Percentiles rank a stretch among this genome's conserved stretches.
These are phyloP conservation scores for Gobiocypris rarus DNA, from an alignment of 2,113 vertebrate genomes.

Conservation along the genomic window DNA sequence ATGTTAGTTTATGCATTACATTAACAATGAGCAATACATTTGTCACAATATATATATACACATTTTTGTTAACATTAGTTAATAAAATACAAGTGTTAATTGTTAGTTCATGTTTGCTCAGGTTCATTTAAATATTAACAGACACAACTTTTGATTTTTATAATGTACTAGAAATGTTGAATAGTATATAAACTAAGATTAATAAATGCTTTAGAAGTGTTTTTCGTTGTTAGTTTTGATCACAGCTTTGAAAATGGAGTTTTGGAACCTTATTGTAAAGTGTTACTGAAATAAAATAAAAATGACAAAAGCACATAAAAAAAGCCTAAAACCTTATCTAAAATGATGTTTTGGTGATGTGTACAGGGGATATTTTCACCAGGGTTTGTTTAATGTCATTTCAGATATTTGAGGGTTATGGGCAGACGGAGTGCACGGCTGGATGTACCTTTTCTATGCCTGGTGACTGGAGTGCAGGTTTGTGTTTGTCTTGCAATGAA, in stretches of 20 bases:
- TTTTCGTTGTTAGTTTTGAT: background rate
- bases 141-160: background rate
- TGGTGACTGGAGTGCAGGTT: conserved; percentile 79
- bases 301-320: background rate
- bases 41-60: background rate
- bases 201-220: background rate
- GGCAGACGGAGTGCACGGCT: conserved; percentile 81
- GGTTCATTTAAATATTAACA: background rate
- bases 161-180: background rate
- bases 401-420: conserved; percentile 81
- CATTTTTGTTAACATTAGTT: background rate
- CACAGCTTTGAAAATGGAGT: background rate
- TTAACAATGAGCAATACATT: background rate
- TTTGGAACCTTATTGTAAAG: background rate
- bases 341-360: background rate
- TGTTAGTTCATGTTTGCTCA: background rate
- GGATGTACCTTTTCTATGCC: conserved; percentile 83
- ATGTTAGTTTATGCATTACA: background rate
- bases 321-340: background rate
- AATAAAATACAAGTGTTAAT: background rate
- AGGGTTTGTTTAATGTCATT: background rate
- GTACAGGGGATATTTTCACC: background rate
- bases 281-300: background rate
- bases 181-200: background rate
- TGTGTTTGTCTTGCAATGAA: background rate